Evolutionary conservation across 2,113 vertebrate species (phyloP), one percentile per base, ranked within the genome.

Genomic region (Malurus alboscapulatus): DNA sequence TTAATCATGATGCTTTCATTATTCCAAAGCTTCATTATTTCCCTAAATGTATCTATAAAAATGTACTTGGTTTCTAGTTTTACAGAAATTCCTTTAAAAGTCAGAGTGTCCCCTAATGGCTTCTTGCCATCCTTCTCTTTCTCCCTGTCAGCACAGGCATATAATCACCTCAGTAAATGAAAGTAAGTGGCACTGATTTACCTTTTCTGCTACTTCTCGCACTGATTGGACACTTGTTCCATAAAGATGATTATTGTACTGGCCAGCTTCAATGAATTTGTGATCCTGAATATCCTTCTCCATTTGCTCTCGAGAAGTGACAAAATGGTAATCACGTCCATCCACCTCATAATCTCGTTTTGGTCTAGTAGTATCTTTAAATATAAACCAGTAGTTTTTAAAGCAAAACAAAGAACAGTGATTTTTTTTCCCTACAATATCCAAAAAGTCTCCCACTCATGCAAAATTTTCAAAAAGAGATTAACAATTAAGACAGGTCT

Each of bases 221-320:
- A 99, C 99, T 36, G 99, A 99, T 61, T 99, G 99, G n/a, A 99
- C 99, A 51, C 99, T 99, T 93, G 99, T 99, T 68, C 99, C 99
- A 86, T 99, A 99, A 61, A 99, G 98, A 96, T 99, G 99, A 96
- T 98, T 98, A 97, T 99, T 99, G 98, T 99, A 99, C 95, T 99
- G 99, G n/a, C 99, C 99, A 66, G 99, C 99, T 98, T 99, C 99
- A 92, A 99, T 99, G 97, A 99, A 99, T 94, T 98, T 98, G 97
- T 99, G 99, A 94, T 99, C 99, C 97, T 99, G 99, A 94, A 99
- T 99, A 97, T 99, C 99, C 90, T 98, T 99, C 96, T 99, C 99
- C 99, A 99, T 99, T 96, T 99, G 99, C 84, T 99, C 99, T 84
- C 99, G 97, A 84, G 99, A 99, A 90, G 98, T 98, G 83, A 99